A percentile compares a stretch with the other conserved stretches of the same genome.
phyloP scores from a whole-genome alignment of 2,888 invertebrate genomes.

The Petrolisthes manimaculis region DNA sequence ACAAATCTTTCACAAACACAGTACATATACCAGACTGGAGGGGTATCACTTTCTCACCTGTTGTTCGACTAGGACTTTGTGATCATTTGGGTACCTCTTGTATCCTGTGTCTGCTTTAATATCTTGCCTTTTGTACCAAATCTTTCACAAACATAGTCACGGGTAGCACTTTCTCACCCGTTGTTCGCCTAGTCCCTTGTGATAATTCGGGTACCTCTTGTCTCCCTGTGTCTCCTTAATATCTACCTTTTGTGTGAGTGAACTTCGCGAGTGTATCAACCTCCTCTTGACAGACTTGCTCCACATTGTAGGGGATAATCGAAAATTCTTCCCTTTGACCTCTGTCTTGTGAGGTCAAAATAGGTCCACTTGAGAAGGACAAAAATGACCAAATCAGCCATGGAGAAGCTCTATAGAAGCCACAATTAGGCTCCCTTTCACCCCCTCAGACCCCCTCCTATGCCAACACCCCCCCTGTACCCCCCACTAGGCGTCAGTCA shows the following conservation, averaged over 20 bases:
- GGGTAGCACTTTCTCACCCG: too few relatives aligned
- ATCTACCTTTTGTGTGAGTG: background rate
- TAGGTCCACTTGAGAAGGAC: constrained; percentile 45
- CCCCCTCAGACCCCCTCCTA: background rate
- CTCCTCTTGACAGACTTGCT: background rate
- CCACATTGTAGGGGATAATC: constrained; percentile 20
- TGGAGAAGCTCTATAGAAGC: constrained; percentile 50
- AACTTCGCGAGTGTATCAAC: background rate
- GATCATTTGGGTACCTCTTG: too few relatives aligned
- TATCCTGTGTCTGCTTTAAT: too few relatives aligned
- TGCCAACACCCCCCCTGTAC: background rate
- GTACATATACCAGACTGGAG: too few relatives aligned
- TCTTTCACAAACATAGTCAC: too few relatives aligned
- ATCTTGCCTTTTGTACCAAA: too few relatives aligned
- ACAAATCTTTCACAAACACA: too few relatives aligned
- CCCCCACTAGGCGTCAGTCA: too few relatives aligned
- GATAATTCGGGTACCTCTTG: too few relatives aligned
- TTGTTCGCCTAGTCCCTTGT: too few relatives aligned
- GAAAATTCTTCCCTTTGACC: constrained; percentile 34
- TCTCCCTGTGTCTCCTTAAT: background rate
- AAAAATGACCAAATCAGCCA: constrained; percentile 54
- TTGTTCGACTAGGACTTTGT: too few relatives aligned
- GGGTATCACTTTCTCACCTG: too few relatives aligned
- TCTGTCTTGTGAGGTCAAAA: constrained; percentile 33
- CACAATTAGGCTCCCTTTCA: constrained; percentile 52